Conservation (phyloP, 2,113 vertebrate genomes). For the Gymnogyps californianus region DNA sequence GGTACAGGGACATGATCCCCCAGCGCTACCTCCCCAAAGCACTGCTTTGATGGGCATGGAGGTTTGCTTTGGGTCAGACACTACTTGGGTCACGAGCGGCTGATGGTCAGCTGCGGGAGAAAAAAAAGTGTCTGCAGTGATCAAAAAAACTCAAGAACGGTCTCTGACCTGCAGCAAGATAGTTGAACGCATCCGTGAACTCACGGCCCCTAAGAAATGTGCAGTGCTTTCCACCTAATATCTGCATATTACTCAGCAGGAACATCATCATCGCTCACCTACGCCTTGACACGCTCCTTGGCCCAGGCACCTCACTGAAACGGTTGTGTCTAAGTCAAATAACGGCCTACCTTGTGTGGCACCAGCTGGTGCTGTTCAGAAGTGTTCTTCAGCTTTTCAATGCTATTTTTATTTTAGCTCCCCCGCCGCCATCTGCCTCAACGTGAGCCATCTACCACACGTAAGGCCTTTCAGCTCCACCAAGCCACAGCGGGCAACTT, state of each 20-base stretch:
- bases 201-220: not conserved
- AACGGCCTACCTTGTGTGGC: not conserved
- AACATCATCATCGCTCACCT: not conserved
- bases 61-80: not conserved
- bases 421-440: not conserved
- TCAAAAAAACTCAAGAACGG: not conserved
- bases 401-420: not conserved
- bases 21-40: not conserved
- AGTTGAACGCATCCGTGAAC: fast-evolving
- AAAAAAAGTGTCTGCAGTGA: not conserved
- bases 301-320: not conserved
- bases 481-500: not conserved
- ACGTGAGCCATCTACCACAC: not conserved
- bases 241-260: not conserved
- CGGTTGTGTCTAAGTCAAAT: fast-evolving
- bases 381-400: not conserved
- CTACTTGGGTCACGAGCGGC: not conserved
- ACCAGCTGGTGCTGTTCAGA: not conserved
- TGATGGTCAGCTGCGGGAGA: not conserved
- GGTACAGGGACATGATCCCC: not conserved
- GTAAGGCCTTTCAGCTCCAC: not conserved
- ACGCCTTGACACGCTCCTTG: fast-evolving
- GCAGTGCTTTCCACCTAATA: not conserved
- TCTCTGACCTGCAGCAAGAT: not conserved
- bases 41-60: not conserved